Conservation (phyloP, 2,797 vertebrate species). For the Glyptemys insculpta region DNA sequence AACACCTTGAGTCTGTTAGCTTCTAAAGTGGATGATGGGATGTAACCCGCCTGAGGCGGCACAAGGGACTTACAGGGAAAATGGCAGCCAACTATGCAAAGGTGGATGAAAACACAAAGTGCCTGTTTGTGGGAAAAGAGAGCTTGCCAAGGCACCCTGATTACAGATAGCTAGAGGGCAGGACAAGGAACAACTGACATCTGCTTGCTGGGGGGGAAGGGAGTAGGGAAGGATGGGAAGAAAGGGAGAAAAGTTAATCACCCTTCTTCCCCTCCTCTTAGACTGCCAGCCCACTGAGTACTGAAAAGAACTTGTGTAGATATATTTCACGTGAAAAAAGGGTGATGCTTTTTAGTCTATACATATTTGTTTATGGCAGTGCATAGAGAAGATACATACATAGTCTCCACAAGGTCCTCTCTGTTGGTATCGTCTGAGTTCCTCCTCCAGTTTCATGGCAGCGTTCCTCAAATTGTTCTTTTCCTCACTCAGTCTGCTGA, state of each 20-base stretch:
- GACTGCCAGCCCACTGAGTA: background rate
- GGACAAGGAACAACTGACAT: background rate
- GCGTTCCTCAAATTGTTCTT: conserved; percentile 95
- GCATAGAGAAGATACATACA: conserved; percentile 71
- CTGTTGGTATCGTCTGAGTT: conserved; percentile 85
- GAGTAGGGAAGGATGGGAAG: background rate
- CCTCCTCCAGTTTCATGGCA: conserved; percentile 90
- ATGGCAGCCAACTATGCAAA: background rate
- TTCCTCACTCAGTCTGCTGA: conserved; percentile 94
- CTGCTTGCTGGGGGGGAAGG: background rate
- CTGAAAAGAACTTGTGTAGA: background rate
- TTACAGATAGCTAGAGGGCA: background rate
- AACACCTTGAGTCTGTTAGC: background rate
- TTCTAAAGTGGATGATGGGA: background rate
- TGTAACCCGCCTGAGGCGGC: background rate
- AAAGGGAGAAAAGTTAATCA: background rate
- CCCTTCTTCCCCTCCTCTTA: background rate
- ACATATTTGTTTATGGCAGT: background rate
- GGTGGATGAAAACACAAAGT: background rate
- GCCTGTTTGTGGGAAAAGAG: background rate
- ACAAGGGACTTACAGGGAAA: background rate
- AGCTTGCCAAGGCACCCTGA: background rate
- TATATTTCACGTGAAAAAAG: background rate
- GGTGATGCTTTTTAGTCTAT: background rate
- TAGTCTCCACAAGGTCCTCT: conserved; percentile 77